Evolutionary conservation across 35 echinoderm and acorn worm species (phyloP).

Genomic region (Ophiothrix spiculata): DNA sequence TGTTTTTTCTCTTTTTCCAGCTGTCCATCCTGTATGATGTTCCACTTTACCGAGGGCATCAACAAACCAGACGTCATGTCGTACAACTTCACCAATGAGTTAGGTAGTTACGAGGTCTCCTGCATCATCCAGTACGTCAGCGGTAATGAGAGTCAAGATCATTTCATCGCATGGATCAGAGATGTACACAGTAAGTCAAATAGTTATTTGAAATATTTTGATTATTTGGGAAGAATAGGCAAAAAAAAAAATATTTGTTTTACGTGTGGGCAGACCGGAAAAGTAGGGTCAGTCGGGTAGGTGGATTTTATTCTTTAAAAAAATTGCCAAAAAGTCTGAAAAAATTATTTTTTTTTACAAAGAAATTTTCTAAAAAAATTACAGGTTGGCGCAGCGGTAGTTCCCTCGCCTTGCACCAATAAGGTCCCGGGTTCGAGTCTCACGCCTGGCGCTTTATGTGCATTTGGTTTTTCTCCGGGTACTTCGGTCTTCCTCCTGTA

Average conservation of each 20-base stretch:
- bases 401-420: background rate
- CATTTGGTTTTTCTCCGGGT: too few relatives aligned
- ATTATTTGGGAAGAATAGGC: too few relatives aligned
- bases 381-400: too few relatives aligned
- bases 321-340: background rate
- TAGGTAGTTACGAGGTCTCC: constrained; percentile 35
- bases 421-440: background rate
- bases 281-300: background rate
- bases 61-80: constrained; percentile 21
- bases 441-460: too few relatives aligned
- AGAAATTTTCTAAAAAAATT: too few relatives aligned
- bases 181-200: constrained; percentile 65
- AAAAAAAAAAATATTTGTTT: too few relatives aligned
- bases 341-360: background rate
- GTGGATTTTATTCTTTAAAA: background rate
- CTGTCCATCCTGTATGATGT: constrained; percentile 64
- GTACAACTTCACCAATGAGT: constrained; percentile 29
- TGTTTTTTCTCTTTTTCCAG: constrained; percentile 43
- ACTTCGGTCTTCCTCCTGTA: too few relatives aligned
- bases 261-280: background rate
- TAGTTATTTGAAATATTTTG: too few relatives aligned
- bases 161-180: constrained; percentile 78
- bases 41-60: constrained; percentile 76
- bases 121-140: constrained; percentile 71
- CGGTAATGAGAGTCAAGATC: constrained; percentile 74